These are phyloP conservation scores for Zaprionus davidi DNA, from an alignment of 1,140 invertebrate genomes.

Conservation along the genomic window DNA sequence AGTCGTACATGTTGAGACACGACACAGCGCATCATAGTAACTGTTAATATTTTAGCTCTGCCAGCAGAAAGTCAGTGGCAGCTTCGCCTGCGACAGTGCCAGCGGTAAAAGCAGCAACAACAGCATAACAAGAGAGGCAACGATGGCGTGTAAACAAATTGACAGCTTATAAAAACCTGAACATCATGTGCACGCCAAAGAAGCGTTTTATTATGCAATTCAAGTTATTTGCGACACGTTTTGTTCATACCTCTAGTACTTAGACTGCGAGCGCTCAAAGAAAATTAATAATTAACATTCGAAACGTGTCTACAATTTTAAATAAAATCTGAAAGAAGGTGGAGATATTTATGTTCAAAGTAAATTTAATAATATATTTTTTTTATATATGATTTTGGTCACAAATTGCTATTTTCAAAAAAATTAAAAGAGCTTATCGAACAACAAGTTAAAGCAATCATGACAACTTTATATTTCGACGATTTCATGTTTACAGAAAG, in stretches of 20 bases:
- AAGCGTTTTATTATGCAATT: slow-evolving; percentile 80
- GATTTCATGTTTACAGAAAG: too few species aligned
- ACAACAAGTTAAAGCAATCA: too few species aligned
- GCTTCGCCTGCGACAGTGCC: slow-evolving; percentile 33
- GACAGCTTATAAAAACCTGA: slow-evolving; percentile 81
- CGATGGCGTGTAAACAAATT: slow-evolving; percentile 71
- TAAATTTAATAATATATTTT: slow-evolving; percentile 39
- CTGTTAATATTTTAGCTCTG: slow-evolving; percentile 75
- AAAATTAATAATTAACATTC: slow-evolving; percentile 75
- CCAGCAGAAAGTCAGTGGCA: slow-evolving; percentile 62
- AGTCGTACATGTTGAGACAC: slow-evolving; percentile 31
- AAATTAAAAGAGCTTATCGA: too few species aligned
- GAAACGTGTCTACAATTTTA: slow-evolving; percentile 70
- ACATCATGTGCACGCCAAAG: slow-evolving; percentile 63
- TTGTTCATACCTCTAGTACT: slow-evolving; percentile 13
- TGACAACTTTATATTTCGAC: too few species aligned
- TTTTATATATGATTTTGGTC: slow-evolving; percentile 7
- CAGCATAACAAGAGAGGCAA: slow-evolving; percentile 11
- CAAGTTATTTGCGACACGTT: slow-evolving; percentile 73
- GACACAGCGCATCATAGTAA: slow-evolving; percentile 51
- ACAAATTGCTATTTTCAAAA: not conserved
- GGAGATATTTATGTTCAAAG: slow-evolving; percentile 19
- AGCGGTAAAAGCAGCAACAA: slow-evolving; percentile 10
- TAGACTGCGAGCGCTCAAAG: slow-evolving; percentile 35
- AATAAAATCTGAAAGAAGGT: slow-evolving; percentile 27